Evolutionary conservation across 2,888 invertebrate species (phyloP), one percentile per base, ranked within the genome.

Genomic region (Anthophora plumipes): DNA sequence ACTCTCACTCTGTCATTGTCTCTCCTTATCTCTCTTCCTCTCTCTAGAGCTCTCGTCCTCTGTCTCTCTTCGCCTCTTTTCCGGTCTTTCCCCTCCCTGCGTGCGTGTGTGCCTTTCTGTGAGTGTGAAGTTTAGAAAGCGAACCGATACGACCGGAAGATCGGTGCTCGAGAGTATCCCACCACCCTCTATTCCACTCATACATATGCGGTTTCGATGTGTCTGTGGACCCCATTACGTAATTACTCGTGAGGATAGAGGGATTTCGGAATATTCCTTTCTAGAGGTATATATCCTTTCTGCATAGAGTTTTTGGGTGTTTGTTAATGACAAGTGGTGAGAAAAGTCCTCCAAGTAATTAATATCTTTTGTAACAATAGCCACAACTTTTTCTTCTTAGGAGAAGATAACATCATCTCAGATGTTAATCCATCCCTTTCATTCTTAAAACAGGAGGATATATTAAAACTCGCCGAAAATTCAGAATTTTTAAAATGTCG

Each of bases 201-300:
- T 11, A 1, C 11, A 4, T 17, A 14, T 7, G 9, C 5, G 11
- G 1, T 5, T 25, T 8, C 14, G 1, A 20, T 61, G 11, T 17
- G 31, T 37, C 54, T 43, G 8, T 1, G 25, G 25, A 50, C n/a
- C 39, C 79, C 70, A 79, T 79, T 77, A 79, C 70, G 66, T 77
- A 79, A 79, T 79, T 79, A 77, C 60, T 17, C 3, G 31, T n/a
- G 14, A 39, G 66, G 14, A 66, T 31, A 31, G 31, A 54, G 17
- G 52, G n/a, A 46, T 17, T 31, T 31, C 31, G 22, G 17, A 5
- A 43, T 55, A 25, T 14, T 55, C 3, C n/a, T 17, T 20, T 14
- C 9, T 14, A 14, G 25, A 8, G 25, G 12, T 54, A n/a, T n/a
- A n/a, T n/a, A 0, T 11, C 3, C 1, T 55, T 11, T 14, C 14